A percentile compares a stretch with the other conserved stretches of the same genome.
These are phyloP conservation scores for zebrafish (Danio rerio) DNA, from an alignment of 2,113 vertebrate genomes.

Conservation along the genomic window GRCz12tu NC_133188.1:35415501-35416000, in stretches of 20 bases:
- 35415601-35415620: neutral
- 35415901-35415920: constrained; percentile 52
- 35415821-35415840: constrained; percentile 47
- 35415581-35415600: neutral
- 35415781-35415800: constrained; percentile 12
- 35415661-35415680: neutral
- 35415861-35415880: constrained; percentile 49
- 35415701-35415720: neutral
- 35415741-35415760: constrained; percentile 14
- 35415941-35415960: neutral
- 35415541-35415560: neutral
- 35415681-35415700: neutral
- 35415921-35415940: constrained; percentile 65
- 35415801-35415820: constrained; percentile 59
- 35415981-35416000: constrained; percentile 40
- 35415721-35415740: neutral
- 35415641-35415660: neutral
- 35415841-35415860: constrained; percentile 35
- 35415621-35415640: neutral
- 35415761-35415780: constrained; percentile 16
- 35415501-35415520: neutral
- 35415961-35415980: constrained; percentile 22
- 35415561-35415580: neutral
- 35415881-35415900: constrained; percentile 38
- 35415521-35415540: neutral